These are phyloP conservation scores for Tychaedon coryphoeus DNA, from an alignment of 2,113 vertebrate genomes.

Conservation along the genomic window DNA sequence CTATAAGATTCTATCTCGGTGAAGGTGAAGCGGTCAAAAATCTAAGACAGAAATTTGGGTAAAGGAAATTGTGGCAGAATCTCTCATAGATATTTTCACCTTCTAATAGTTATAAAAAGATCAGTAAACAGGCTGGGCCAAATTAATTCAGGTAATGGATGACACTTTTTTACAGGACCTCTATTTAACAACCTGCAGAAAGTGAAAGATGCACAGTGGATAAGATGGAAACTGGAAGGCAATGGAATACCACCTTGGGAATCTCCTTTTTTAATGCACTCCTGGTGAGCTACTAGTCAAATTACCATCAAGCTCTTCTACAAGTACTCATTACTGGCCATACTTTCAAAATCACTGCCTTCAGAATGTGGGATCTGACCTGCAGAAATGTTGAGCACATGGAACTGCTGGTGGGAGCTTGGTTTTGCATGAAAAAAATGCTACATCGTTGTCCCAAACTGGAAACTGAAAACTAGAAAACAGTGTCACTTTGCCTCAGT, in stretches of 20 bases:
- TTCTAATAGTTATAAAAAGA: neutral
- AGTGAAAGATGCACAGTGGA: neutral
- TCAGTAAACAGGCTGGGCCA: neutral
- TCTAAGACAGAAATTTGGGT: neutral
- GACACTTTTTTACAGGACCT: neutral
- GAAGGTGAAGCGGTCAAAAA: neutral
- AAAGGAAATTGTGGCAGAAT: neutral
- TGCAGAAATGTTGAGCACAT: neutral
- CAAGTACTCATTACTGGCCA: neutral
- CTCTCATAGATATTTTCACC: neutral
- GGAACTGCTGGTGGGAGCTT: neutral
- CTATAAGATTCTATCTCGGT: neutral
- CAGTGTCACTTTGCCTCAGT: neutral
- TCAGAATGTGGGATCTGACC: neutral
- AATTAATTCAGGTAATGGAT: neutral
- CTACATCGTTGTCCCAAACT: neutral
- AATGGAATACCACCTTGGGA: neutral
- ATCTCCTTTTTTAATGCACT: neutral
- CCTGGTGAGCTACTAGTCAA: neutral
- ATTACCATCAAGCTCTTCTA: neutral
- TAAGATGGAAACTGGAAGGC: neutral
- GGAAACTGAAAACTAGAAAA: neutral
- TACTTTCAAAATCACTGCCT: neutral
- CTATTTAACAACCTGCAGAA: neutral
- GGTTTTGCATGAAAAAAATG: neutral